These are phyloP conservation scores for Motacilla alba DNA, from an alignment of 2,113 vertebrate species.

Conservation along the genomic window DNA sequence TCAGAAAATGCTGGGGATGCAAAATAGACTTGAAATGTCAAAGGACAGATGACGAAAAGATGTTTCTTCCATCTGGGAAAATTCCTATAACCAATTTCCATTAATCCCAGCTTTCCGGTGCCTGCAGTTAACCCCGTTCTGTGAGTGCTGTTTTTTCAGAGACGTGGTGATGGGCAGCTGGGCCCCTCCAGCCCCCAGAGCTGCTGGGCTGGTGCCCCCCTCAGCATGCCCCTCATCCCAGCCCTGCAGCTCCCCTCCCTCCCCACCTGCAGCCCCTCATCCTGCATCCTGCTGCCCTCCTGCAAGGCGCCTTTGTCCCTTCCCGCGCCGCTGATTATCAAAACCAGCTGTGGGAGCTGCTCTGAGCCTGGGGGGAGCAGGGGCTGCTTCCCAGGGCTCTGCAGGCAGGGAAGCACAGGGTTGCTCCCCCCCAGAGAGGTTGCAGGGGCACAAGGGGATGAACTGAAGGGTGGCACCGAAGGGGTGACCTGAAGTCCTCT, in stretches of 20 bases:
- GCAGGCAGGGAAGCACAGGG: accelerated
- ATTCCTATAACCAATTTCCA: background rate
- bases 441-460: accelerated
- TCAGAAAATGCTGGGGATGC: background rate
- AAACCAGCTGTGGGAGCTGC: conserved; percentile 64
- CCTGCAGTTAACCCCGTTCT: background rate
- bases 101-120: background rate
- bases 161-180: background rate
- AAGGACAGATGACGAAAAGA: conserved; percentile 13
- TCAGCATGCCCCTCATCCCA: background rate
- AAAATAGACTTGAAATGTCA: conserved; percentile 22
- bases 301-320: conserved; percentile 62
- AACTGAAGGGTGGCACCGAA: accelerated
- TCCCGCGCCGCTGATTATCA: conserved; percentile 34
- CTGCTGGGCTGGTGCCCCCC: background rate
- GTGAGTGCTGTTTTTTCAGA: background rate
- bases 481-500: background rate
- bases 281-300: background rate
- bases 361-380: background rate
- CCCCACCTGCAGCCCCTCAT: conserved; percentile 8
- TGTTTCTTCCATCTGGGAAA: background rate
- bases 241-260: background rate
- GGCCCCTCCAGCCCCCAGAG: background rate
- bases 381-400: background rate
- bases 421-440: background rate